Base-by-base conservation (phyloP, 2,888 invertebrate genomes). In the Hypena proboscidalis region DNA sequence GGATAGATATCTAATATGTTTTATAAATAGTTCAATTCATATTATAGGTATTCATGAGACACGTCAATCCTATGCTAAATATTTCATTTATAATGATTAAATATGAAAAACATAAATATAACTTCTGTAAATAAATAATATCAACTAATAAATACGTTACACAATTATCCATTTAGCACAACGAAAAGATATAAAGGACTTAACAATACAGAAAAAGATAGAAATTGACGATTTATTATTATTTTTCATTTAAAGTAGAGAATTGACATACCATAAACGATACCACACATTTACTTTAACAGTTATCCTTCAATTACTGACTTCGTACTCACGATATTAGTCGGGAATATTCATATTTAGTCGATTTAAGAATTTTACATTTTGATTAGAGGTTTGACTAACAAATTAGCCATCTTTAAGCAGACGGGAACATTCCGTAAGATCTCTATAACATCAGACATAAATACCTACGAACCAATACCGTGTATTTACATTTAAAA, bases 1-100 rank as follows among this genome's bases (percentile, higher is more conserved):
- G 78, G 78, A 83, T 74, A 78, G 67, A 74, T 76, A 78, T 69
- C 67, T 77, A 77, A 68, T 65, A 70, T 74, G 62, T 75, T 45
- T 39, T 80, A 75, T 68, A 50, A 69, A 66, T 71, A 66, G 61
- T 63, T 67, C 58, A 70, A 67, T 68, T 58, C 50, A 64, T 59
- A 55, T 43, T 42, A 30, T 63, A 58, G 56, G 65, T 74, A 61
- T 46, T 72, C 69, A 72, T 74, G 79, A 80, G 63, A 69, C 58
- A 76, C 67, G 80, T 80, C 81, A 80, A 82, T 81, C 67, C 72
- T 52, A 59, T 74, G 63, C 63, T 53, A 45, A 37, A 33, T 29
- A 25, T 8, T 42, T 33, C 23, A 20, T 14, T 8, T 31, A 34
- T 43, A 39, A 17, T 7, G 3, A 5, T 2, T 8, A 23, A 23